A percentile compares a stretch with the other conserved stretches of the same genome.
These are phyloP conservation scores for Aurelia coerulea DNA, from an alignment of 30 jellyfish, hydroid and myxozoan genomes.

Conservation along the genomic window DNA sequence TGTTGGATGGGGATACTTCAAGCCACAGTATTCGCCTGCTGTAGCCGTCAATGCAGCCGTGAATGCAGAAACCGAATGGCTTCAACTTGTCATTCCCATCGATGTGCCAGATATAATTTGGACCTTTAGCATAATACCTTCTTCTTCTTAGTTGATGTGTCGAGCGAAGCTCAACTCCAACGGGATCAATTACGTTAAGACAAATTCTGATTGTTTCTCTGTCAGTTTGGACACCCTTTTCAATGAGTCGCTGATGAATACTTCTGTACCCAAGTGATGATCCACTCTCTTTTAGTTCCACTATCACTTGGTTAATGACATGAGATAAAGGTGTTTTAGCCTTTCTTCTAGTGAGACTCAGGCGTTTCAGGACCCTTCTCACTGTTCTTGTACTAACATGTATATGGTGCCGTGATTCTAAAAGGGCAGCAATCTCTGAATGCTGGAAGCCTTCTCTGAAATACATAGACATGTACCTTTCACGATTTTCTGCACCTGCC, in stretches of 20 bases:
- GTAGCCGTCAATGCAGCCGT: conserved; percentile 51
- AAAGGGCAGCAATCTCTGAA: conserved; percentile 5
- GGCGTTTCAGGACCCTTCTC: not conserved
- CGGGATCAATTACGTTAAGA: conserved; percentile 15
- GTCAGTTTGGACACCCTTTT: conserved; percentile 7
- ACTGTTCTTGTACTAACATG: conserved; percentile 8
- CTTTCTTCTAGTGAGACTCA: conserved; percentile 3
- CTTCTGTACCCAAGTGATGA: conserved; percentile 37
- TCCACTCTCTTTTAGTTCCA: conserved; percentile 4
- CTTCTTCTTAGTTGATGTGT: conserved; percentile 22
- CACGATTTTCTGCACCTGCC: conserved; percentile 1
- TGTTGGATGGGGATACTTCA: conserved; percentile 2
- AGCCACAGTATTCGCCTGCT: conserved; percentile 40
- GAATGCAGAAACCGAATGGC: conserved; percentile 30
- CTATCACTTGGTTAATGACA: not conserved
- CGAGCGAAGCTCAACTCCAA: not conserved
- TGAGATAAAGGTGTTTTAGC: no score
- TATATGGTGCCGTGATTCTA: conserved; percentile 7
- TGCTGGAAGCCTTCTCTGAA: conserved; percentile 6
- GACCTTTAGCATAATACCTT: conserved; percentile 22
- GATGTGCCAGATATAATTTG: conserved; percentile 32
- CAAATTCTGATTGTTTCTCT: conserved; percentile 10
- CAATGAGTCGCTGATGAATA: conserved; percentile 8
- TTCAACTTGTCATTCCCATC: conserved; percentile 9
- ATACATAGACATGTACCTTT: not conserved